Base-by-base conservation (phyloP, 2,888 invertebrate genomes). In the Cancer borealis region DNA sequence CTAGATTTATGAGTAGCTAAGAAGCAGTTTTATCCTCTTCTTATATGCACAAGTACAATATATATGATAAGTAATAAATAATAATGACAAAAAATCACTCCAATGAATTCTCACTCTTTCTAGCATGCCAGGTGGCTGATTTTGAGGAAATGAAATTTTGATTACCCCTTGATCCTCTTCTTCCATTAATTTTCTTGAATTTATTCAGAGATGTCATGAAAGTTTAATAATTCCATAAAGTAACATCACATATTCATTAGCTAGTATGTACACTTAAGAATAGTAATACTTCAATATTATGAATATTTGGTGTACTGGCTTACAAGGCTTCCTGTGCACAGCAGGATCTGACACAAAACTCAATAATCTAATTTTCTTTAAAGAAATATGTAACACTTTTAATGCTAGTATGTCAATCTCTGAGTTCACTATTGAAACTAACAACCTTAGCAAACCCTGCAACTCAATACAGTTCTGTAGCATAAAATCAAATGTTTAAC, bases 21-120 rank as follows among this genome's bases (percentile, higher is more conserved):
- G 84, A 84, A 84, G 84, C 84, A 84, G 39, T 39, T 39, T 84
- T 17, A 84, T n/a, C 84, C 84, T 84, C 73, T n/a, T 5, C 26
- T 26, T 79, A 6, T 79, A n/a, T 26, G n/a, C 10, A 79, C 4
- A 79, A 10, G 26, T n/a, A 79, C 26, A 26, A 79, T 17, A 54
- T 10, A 54, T 54, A 54, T 54, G 54, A 54, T 54, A 54, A 54
- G 17, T 54, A 54, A 54, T 17, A 54, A 79, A 26, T 10, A n/a
- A n/a, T 79, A 79, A 79, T 26, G 26, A 10, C 73, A 79, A 79
- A n/a, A 79, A 3, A 79, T 10, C 10, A 79, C 26, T 79, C 26
- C 73, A 26, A 21, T 60, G 10, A 79, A 26, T 26, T 26, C 12
- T 26, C 10, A 26, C n/a, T 79, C 26, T 10, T 79, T n/a, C 10